Percentiles rank a stretch among this genome's conserved stretches.
phyloP scores from a whole-genome alignment of 2,797 vertebrate species.

The Myotis pilosus region DNA sequence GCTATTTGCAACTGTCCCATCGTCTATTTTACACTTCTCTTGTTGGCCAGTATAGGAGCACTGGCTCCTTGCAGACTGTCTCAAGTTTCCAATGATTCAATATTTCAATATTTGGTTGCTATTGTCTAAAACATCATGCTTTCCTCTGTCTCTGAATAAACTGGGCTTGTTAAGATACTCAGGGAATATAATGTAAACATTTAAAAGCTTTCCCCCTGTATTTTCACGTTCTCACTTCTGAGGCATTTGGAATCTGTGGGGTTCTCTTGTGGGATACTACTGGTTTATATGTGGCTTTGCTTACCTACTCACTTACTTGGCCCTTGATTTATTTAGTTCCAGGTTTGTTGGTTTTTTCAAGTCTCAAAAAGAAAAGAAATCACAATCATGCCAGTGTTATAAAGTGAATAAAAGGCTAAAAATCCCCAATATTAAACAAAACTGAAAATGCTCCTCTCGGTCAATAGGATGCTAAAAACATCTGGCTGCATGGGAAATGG shows the following conservation, averaged over 20 bases:
- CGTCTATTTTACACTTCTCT: not conserved
- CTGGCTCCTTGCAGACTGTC: not conserved
- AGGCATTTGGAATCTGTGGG: not conserved
- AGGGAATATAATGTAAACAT: not conserved
- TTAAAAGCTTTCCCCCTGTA: not conserved
- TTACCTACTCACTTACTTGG: not conserved
- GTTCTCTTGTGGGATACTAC: not conserved
- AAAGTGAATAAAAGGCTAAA: not conserved
- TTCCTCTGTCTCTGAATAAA: not conserved
- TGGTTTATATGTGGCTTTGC: not conserved
- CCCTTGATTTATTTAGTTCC: not conserved
- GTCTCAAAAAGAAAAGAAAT: not conserved
- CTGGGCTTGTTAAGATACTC: not conserved
- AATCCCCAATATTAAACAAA: not conserved
- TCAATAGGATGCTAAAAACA: not conserved
- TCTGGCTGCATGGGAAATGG: not conserved
- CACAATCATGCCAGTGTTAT: not conserved
- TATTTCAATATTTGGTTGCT: slow-evolving; percentile 8
- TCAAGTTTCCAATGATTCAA: not conserved
- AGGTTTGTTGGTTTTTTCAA: not conserved
- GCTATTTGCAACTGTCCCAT: not conserved
- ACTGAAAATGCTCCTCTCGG: not conserved
- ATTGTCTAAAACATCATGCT: not conserved
- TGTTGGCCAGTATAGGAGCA: not conserved
- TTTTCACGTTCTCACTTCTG: not conserved